Conservation (phyloP, 2,888 invertebrate genomes). For the Sarcophaga carnaria region DNA sequence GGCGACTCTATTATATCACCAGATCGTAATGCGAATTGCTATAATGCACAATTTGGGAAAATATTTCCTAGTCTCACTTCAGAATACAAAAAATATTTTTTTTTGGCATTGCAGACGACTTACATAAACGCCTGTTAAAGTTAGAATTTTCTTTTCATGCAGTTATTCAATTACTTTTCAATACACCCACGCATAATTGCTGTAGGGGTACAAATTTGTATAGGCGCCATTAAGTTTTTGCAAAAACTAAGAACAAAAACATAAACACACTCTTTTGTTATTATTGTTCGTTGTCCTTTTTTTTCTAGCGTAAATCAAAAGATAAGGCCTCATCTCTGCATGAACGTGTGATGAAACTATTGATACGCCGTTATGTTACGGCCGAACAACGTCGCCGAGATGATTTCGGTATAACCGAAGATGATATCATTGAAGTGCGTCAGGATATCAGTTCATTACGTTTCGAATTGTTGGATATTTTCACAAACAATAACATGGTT, state of each 20-base stretch:
- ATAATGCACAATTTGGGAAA: too few relatives aligned
- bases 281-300: not conserved
- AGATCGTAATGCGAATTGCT: too few relatives aligned
- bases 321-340: slow-evolving; percentile 88
- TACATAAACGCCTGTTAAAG: too few relatives aligned
- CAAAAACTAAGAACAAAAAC: not conserved
- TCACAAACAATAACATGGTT: slow-evolving; percentile 93
- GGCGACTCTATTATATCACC: too few relatives aligned
- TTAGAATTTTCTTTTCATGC: too few relatives aligned
- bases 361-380: slow-evolving; percentile 95
- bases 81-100: too few relatives aligned
- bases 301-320: slow-evolving; percentile 86
- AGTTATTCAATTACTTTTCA: not conserved
- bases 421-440: slow-evolving; percentile 98
- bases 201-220: not conserved
- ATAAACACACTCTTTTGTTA: not conserved
- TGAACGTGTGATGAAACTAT: slow-evolving; percentile 92
- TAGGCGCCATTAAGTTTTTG: slow-evolving; percentile 7
- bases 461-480: slow-evolving; percentile 95
- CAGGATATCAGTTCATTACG: slow-evolving; percentile 97
- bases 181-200: slow-evolving; percentile 8
- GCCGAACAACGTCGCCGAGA: slow-evolving; percentile 94
- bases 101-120: too few relatives aligned
- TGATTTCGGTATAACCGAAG: slow-evolving; percentile 96
- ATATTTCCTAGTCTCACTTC: too few relatives aligned